Evolutionary conservation across 1,140 invertebrate genomes (phyloP).

Genomic region (Diabrotica undecimpunctata): DNA sequence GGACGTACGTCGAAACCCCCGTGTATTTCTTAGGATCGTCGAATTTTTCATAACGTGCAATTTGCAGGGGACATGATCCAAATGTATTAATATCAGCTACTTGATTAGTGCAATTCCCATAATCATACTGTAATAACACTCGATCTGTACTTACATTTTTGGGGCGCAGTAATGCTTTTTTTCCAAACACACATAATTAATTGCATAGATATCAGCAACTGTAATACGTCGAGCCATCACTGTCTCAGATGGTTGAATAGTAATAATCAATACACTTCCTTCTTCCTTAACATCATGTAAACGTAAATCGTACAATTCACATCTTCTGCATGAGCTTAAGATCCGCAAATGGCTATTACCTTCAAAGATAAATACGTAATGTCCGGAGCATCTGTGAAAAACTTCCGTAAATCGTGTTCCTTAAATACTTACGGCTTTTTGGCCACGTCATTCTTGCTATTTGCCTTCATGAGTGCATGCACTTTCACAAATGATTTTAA

Average conservation of each 20-base stretch:
- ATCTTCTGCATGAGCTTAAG: not conserved
- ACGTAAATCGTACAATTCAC: not conserved
- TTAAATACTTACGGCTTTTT: constrained; percentile 7
- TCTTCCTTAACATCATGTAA: constrained; percentile 4
- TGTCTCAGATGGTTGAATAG: constrained; percentile 8
- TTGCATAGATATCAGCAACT: not conserved
- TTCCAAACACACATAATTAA: too few species aligned
- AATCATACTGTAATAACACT: too few species aligned
- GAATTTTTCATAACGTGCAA: constrained; percentile 2
- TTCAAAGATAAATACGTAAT: not conserved
- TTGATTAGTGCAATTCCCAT: not conserved
- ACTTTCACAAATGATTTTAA: constrained; percentile 11
- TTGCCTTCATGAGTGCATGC: constrained; percentile 7
- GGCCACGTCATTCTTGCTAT: not conserved
- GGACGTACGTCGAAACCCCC: too few species aligned
- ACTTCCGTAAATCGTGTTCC: not conserved
- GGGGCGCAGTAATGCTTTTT: too few species aligned
- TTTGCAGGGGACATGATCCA: not conserved
- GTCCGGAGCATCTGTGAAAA: too few species aligned
- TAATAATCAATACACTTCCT: not conserved
- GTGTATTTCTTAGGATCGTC: too few species aligned
- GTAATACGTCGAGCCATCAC: constrained; percentile 7
- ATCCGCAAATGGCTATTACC: not conserved
- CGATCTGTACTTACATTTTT: too few species aligned
- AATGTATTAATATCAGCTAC: constrained; percentile 3